Base-by-base conservation (phyloP, 2,113 vertebrate genomes). In the Australoheros scitulus region DNA sequence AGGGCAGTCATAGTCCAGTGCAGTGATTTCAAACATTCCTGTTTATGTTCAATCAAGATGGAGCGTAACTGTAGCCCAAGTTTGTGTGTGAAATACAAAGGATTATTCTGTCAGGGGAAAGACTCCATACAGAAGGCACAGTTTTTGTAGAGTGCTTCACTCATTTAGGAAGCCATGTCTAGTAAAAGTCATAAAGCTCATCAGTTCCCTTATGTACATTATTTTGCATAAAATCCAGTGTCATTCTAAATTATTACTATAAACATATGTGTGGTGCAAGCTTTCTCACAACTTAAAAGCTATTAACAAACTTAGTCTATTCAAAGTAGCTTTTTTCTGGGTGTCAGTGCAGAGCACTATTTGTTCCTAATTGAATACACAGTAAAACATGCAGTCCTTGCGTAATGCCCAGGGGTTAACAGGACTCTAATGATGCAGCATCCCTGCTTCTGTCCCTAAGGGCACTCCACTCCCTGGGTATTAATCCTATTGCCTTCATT, bases 11-110 rank as follows among this genome's bases (percentile, higher is more conserved):
- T 86, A 93, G 96, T 96, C 95, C 95, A 96, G 84, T 94, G 94
- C 95, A 96, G 95, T 97, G 96, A 97, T 95, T 91, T 95, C 93
- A 97, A 97, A 97, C 93, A 95, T 97, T 96, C 96, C 95, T 98
- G 97, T 97, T 98, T 97, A 97, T 96, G 97, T 97, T 97, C 96
- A 97, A 96, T 97, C 96, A 97, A 97, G 96, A 97, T 95, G 94
- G 96, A 95, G 68, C 52, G 94, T 95, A 88, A 85, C 77, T 88
- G 77, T 32, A 90, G 84, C 81, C 81, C 47, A 20, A 76, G 80
- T 91, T 78, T 90, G 70, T 82, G 83, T 65, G 77, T 76, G 77
- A 81, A 87, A 85, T 55, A 82, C 81, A 89, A 87, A 87, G 65
- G 68, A 80, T 84, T 83, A 76, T 91, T 93, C 91, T 87, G 78